Evolutionary conservation across 1,140 invertebrate genomes (phyloP), one percentile per base, ranked within the genome.

Genomic region (Drosophila albomicans): DNA sequence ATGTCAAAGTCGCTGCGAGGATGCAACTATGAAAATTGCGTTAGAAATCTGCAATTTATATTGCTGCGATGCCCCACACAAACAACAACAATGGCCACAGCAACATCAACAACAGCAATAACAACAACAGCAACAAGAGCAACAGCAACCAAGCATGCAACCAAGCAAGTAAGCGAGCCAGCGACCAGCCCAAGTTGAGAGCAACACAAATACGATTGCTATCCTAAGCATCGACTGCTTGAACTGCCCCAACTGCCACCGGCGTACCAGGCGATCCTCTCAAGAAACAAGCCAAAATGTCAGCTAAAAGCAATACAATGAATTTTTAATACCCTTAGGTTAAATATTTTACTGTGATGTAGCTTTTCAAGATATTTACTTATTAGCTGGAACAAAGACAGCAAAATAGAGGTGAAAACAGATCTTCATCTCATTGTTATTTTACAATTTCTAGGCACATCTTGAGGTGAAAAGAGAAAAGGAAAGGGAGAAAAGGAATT

Each of bases 1-100:
- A 75, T 88, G 85, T 88, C 85, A 85, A 79, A 79, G 75, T 68
- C 54, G 72, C 75, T 68, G 65, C 54, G 64, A 79, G 71, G 78
- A 76, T 85, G 72, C 78, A 90, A 63, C 81, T 89, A 81, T 89
- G 81, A 88, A 88, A 88, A 88, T 89, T 89, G 85, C 85, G 85
- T 89, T 89, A 89, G 85, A 89, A 89, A 89, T 89, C 85, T 89
- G 85, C 85, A 89, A 89, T 89, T 89, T 89, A 89, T 89, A 89
- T 88, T 67, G 67, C 79, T 70, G 80, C 72, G 49, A 65, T 88
- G 85, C 85, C 70, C 67, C 82, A 73, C 74, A 80, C 68, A 71
- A 69, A 38, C 41, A 68, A 32, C 49, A 49, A 56, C 13, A 58
- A 49, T 15, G 43, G 46, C 15, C n/a, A 35, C 49, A 54, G 8